Evolutionary conservation across 2,113 vertebrate genomes (phyloP), one percentile per base, ranked within the genome.

Genomic region (Rhinichthys klamathensis): DNA sequence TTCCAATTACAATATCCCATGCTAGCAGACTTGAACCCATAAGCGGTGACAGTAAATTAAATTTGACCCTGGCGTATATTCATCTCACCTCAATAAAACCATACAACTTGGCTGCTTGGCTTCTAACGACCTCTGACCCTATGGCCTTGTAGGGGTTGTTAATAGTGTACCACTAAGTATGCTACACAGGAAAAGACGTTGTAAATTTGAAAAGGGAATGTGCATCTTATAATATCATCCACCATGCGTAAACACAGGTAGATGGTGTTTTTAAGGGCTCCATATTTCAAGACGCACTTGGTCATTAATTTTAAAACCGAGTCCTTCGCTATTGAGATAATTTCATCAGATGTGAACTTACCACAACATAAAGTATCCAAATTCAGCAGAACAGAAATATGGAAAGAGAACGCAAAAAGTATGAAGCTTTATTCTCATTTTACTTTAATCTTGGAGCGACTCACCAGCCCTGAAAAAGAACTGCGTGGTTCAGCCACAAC

Each of bases 391-490:
- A 21, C 27, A 44, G n/a, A 41, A 38, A 70, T 67, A 69, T 41
- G 49, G 27, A 16, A 38, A 54, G 35, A 32, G 23, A 83, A 58
- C 15, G 54, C n/a, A 11, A 75, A 69, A 63, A 70, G 46, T 58
- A 76, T 51, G 25, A 87, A 38, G 61, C 87, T 78, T 83, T 86
- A 82, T 81, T 58, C 69, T 69, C 3, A 76, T 93, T 93, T 90
- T 90, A 91, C 93, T 91, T 89, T 90, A 91, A 91, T 90, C 90
- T 82, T 79, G 58, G 89, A 93, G 86, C 92, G 92, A 93, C 93
- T 93, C 94, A 92, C 93, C 90, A 90, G 89, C 93, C 92, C 92
- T 91, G 93, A 95, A 95, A 91, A 94, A 93, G 92, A 95, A 94
- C 91, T 94, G 94, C 93, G 94, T 95, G 93, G 92, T 94, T 93